Base-by-base conservation (phyloP, 2,888 invertebrate genomes). In the Aporophyla nigra region DNA sequence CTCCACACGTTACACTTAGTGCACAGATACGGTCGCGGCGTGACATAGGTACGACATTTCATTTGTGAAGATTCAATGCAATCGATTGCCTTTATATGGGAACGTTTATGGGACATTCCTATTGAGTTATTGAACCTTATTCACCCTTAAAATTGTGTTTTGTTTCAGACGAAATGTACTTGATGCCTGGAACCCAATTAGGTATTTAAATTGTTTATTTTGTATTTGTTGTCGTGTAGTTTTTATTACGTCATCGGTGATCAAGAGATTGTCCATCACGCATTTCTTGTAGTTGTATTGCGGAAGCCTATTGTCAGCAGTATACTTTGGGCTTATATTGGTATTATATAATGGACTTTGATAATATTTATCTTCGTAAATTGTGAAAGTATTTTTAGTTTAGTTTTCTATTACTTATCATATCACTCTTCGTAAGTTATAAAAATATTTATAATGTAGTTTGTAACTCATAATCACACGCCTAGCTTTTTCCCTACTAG, bases 101-200 rank as follows among this genome's bases (percentile, higher is more conserved):
- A 68, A 59, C 74, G 51, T 74, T 82, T 71, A 82, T 72, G 61
- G 65, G 65, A 46, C 27, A 40, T 66, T 61, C 53, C 27, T 70
- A 24, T 67, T 58, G 43, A 73, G 24, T 70, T 74, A 49, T 73
- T 56, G 7, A 19, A 46, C 56, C 21, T 53, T 80, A 74, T 70
- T 82, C 59, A 84, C 14, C 27, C 54, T 73, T 51, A n/a, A 51
- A 49, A 71, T 82, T 79, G 49, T 82, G 63, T 82, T 82, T n/a
- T 82, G 82, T 82, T 82, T 80, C 82, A 82, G 82, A 82, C 82
- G 85, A 82, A 82, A 82, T 82, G 82, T 82, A 82, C 61, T 85
- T 82, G 81, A 82, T 82, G 82, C 85, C 82, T 46, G 82, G 82
- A 85, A 80, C 81, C 46, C 82, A 81, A 81, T 80, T 82, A 85